Evolutionary conservation across 1,140 invertebrate species (phyloP), one percentile per base, ranked within the genome.

Genomic region (Drosophila aff.): DNA sequence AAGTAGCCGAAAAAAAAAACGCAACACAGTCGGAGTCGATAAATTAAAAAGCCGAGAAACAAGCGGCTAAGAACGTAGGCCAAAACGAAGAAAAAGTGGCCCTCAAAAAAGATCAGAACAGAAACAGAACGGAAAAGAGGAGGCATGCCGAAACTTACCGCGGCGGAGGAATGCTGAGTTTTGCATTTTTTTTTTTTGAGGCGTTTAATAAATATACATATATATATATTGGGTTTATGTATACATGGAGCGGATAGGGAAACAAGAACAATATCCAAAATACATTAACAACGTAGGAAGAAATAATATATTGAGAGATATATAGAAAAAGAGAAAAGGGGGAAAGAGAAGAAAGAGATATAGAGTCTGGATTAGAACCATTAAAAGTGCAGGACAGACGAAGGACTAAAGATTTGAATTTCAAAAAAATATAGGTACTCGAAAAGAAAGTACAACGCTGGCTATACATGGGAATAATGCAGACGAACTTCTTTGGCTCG

Each of bases 141-240:
- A 78, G 73, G 82, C 92, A 92, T 92, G 92, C 92, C 92, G 91
- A 93, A 74, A 96, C 95, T 96, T 95, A 96, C 95, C 95, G 95
- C 93, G 95, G 95, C 83, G 95, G 95, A 89, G 95, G 95, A 93
- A 95, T 93, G 94, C 95, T 96, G 94, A 93, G 71, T 81, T 92
- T 91, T 89, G 77, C 77, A 83, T 92, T 89, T 91, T 89, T 23
- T 23, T 23, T 23, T 23, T 23, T 73, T 92, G 55, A 76, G 69
- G 93, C 94, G 94, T 77, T 81, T 71, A 69, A 76, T 64, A 71
- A 76, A 64, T 67, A 61, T 76, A 79, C 63, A 47, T 65, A 23
- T 23, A 57, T 67, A 57, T 76, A 76, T 69, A 44, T 65, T 41
- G 69, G 57, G 40, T 57, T 49, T 72, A 73, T 61, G 63, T 64